These are phyloP conservation scores for Eilema depressum DNA, from an alignment of 2,888 invertebrate species.

Conservation along the genomic window DNA sequence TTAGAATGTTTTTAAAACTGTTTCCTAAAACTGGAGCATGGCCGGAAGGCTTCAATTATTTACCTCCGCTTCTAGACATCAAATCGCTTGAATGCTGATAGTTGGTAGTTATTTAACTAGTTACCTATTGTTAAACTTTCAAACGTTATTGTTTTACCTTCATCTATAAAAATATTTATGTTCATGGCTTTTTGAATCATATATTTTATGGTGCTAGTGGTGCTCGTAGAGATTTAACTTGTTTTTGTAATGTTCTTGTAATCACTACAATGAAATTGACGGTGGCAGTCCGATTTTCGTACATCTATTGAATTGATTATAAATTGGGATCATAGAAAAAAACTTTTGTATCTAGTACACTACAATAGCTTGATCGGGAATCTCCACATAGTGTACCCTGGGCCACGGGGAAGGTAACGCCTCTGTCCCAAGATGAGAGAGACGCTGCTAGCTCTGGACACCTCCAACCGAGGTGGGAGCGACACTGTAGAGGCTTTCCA, in stretches of 20 bases:
- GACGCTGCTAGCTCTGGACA: too few relatives aligned
- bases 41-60: slow-evolving; percentile 67
- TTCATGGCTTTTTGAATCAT: neutral
- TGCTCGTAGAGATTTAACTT: neutral
- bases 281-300: too few relatives aligned
- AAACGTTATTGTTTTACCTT: slow-evolving; percentile 20
- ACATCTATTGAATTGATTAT: neutral
- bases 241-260: neutral
- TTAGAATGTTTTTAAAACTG: slow-evolving; percentile 61
- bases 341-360: too few relatives aligned
- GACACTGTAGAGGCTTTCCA: too few relatives aligned
- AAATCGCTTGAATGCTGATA: slow-evolving; percentile 34
- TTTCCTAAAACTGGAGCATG: slow-evolving; percentile 61
- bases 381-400: too few relatives aligned
- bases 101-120: slow-evolving; percentile 26
- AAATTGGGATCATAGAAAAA: neutral
- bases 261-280: neutral
- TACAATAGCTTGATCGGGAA: too few relatives aligned
- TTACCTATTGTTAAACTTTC: slow-evolving; percentile 27
- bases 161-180: slow-evolving; percentile 13
- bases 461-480: too few relatives aligned
- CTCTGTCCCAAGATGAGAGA: too few relatives aligned
- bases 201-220: neutral
- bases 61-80: slow-evolving; percentile 40
- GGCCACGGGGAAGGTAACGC: too few relatives aligned